Conservation (phyloP, 1,140 invertebrate species). For the Sinella curviseta region DNA sequence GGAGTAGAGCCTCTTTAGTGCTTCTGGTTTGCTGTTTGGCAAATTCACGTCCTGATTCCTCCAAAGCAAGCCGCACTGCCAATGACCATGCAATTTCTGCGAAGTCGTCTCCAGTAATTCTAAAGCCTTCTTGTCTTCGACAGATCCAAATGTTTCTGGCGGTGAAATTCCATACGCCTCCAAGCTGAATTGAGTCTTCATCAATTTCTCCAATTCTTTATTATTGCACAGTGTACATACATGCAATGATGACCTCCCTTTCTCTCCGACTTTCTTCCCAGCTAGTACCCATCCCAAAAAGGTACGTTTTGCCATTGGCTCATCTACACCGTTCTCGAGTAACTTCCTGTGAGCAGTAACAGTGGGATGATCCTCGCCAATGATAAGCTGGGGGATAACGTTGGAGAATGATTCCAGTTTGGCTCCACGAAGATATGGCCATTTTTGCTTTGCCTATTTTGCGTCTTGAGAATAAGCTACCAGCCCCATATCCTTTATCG, state of each 20-base stretch:
- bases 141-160: neutral
- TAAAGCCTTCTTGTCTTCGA: neutral
- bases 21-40: neutral
- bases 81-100: neutral
- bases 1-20: neutral
- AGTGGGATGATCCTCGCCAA: neutral
- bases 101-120: neutral
- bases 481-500: neutral
- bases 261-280: neutral
- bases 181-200: neutral
- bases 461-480: neutral
- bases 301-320: neutral
- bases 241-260: neutral
- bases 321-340: neutral
- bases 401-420: neutral
- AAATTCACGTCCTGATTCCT: neutral
- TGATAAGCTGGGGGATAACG: neutral
- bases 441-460: neutral
- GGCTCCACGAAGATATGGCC: neutral
- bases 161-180: neutral
- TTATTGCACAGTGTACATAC: neutral
- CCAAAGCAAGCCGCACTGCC: slow-evolving; percentile 31
- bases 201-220: neutral
- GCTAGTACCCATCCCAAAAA: neutral
- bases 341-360: neutral